A percentile compares a stretch with the other conserved stretches of the same genome.
These are phyloP conservation scores for Dicaeum eximium DNA, from an alignment of 2,113 vertebrate species.

Conservation along the genomic window DNA sequence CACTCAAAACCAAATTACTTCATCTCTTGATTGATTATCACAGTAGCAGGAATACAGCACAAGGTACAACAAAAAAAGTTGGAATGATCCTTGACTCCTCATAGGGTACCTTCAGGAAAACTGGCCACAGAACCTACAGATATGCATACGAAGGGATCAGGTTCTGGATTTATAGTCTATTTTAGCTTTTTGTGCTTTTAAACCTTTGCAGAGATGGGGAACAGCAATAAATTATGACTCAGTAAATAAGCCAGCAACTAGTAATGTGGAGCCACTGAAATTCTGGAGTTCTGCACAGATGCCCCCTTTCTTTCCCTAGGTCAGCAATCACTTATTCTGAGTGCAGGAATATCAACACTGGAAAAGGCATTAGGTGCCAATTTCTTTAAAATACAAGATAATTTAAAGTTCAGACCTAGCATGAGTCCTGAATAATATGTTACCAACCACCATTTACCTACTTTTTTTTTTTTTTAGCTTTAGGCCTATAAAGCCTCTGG, in stretches of 20 bases:
- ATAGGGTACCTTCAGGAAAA: not conserved
- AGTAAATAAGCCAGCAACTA: not conserved
- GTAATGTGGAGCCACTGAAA: not conserved
- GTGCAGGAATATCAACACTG: not conserved
- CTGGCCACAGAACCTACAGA: not conserved
- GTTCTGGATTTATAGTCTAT: not conserved
- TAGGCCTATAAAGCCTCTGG: not conserved
- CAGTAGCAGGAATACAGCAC: not conserved
- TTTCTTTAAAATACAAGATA: not conserved
- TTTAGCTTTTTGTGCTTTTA: not conserved
- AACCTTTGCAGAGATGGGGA: not conserved
- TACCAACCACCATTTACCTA: not conserved
- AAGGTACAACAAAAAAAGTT: not conserved
- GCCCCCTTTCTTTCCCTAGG: not conserved
- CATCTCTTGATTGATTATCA: not conserved
- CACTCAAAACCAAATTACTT: not conserved
- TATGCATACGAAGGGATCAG: not conserved
- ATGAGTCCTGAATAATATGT: not conserved
- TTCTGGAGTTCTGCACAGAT: not conserved
- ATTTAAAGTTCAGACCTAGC: not conserved
- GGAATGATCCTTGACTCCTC: not conserved
- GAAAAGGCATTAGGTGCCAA: not conserved
- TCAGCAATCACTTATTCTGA: not conserved
- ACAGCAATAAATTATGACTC: not conserved
- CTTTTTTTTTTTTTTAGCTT: not conserved